phyloP scores from a whole-genome alignment of 2,888 invertebrate species.

The Nomada hirtipes region DNA sequence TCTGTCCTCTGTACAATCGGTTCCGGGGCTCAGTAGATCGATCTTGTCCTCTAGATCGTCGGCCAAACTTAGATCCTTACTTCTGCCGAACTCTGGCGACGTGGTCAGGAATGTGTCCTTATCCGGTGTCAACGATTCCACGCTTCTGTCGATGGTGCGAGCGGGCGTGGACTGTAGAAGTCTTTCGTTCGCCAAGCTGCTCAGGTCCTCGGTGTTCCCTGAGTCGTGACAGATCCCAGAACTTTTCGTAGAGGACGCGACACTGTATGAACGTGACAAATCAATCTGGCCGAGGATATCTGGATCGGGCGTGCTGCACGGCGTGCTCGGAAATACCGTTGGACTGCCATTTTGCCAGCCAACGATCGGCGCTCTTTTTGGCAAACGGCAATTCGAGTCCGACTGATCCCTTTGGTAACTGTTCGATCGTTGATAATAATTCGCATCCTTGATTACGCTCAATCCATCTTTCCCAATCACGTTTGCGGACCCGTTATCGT shows the following conservation, averaged over 20 bases:
- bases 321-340: conserved; percentile 75
- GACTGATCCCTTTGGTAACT: conserved; percentile 55
- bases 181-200: conserved; percentile 78
- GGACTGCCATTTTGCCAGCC: conserved; percentile 82
- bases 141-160: conserved; percentile 75
- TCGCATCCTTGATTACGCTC: conserved; percentile 65
- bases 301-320: conserved; percentile 49
- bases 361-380: conserved; percentile 78
- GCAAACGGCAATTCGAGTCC: conserved; percentile 4
- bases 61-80: conserved; percentile 66
- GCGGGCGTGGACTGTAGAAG: conserved; percentile 78
- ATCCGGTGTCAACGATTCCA: conserved; percentile 74
- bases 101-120: conserved; percentile 71
- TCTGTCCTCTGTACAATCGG: conserved; percentile 74
- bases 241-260: conserved; percentile 47
- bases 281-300: conserved; percentile 36
- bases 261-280: conserved; percentile 28
- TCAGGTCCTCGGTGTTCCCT: conserved; percentile 77
- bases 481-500: conserved; percentile 17
- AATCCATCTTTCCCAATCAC: conserved; percentile 61
- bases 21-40: conserved; percentile 68
- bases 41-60: conserved; percentile 67
- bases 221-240: conserved; percentile 82
- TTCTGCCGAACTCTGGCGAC: conserved; percentile 59
- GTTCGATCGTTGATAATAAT: conserved; percentile 60